Base-by-base conservation (phyloP, 2,797 vertebrate species). In the Myripristis murdjan region DNA sequence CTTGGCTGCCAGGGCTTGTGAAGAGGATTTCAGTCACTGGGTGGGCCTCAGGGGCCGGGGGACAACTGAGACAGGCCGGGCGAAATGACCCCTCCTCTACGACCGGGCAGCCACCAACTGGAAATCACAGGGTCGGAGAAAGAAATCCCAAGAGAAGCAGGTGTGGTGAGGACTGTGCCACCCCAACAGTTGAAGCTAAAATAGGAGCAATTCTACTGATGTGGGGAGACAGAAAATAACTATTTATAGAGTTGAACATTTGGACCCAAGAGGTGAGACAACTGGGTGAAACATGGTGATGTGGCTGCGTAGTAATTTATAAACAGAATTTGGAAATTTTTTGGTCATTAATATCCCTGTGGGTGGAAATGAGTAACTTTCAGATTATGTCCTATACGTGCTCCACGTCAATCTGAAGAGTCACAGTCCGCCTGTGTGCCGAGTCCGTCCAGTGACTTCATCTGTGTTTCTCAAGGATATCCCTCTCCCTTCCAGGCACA, bases 401-500 rank as follows among this genome's bases (percentile, higher is more conserved):
- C 8, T 26, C 35, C 20, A 56, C 79, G 80, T 89, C 85, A 88
- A 47, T 11, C 26, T 71, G 52, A 43, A 70, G n/a, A 62, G 44
- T 64, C 73, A 76, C 56, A 5, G 37, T 5, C 5, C 28, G 47
- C 20, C 7, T 6, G 7, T 77, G 77, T 85, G 84, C 89, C 86
- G 73, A 24, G 68, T 84, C 81, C 67, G 35, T 65, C 69, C 69
- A 51, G 69, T 94, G 93, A 94, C 92, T 71, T 94, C 94, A 94
- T 93, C 83, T 78, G 86, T 92, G 85, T 89, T 91, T 91, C 87
- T 93, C 78, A 93, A 95, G 95, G 94, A 95, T 93, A 93, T 94
- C 93, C 92, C 91, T 86, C 81, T 91, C 90, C 84, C 91, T 88
- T 92, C 88, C 10, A 92, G 89, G 90, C 87, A 95, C 94, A 95